These are phyloP conservation scores for Scomber colias DNA, from an alignment of 2,113 vertebrate species.

Conservation along the genomic window DNA sequence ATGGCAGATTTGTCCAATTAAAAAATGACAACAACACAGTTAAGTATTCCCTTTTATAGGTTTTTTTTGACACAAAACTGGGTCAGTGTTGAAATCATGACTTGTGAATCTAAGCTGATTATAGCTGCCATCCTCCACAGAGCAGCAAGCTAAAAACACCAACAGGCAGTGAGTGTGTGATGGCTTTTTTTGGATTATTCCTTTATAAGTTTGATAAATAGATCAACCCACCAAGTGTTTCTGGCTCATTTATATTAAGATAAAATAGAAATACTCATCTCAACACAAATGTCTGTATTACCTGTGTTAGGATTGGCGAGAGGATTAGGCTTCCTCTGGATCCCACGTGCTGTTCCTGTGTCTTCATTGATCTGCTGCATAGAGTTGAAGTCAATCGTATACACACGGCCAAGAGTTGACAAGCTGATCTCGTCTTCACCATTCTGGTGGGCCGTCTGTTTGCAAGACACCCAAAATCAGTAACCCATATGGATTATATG, in stretches of 20 bases:
- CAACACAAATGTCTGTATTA: slow-evolving; percentile 67
- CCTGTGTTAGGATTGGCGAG: slow-evolving; percentile 97
- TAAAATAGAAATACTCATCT: background rate
- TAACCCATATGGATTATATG: background rate
- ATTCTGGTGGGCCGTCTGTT: slow-evolving; percentile 98
- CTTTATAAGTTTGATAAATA: background rate
- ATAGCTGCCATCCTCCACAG: too few relatives aligned
- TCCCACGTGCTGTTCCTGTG: slow-evolving; percentile 98
- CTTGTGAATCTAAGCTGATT: too few relatives aligned
- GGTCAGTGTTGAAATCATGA: too few relatives aligned
- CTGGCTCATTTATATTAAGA: background rate
- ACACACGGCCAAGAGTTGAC: slow-evolving; percentile 98
- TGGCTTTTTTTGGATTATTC: too few relatives aligned
- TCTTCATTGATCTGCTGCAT: slow-evolving; percentile 99
- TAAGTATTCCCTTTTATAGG: too few relatives aligned
- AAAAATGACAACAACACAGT: too few relatives aligned
- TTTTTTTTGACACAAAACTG: too few relatives aligned
- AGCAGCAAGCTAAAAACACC: too few relatives aligned
- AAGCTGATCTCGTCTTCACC: slow-evolving; percentile 99
- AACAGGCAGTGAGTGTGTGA: too few relatives aligned
- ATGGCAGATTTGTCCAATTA: too few relatives aligned
- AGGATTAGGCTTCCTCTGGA: slow-evolving; percentile 99
- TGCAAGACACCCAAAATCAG: slow-evolving; percentile 72
- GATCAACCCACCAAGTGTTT: background rate
- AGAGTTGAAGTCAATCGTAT: slow-evolving; percentile 99